These are phyloP conservation scores for Tringa solitaria DNA, from an alignment of 2,113 vertebrate species.

Conservation along the genomic window DNA sequence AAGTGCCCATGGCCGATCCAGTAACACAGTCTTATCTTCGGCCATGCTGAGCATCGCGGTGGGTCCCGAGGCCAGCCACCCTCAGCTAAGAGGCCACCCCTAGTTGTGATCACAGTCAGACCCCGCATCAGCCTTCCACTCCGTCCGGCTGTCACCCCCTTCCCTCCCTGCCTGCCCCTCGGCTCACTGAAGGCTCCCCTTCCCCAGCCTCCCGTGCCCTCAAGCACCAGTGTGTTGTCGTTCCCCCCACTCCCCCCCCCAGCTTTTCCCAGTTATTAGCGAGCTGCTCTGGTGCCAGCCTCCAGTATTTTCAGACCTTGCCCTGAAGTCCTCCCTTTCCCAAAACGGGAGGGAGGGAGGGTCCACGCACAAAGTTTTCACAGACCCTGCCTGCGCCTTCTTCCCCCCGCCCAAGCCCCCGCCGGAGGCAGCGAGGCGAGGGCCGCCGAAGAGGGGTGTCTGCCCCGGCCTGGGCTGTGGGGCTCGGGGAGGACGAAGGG, in stretches of 20 bases:
- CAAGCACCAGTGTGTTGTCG: background rate
- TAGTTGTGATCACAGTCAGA: background rate
- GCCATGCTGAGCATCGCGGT: background rate
- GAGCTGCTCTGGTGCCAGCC: background rate
- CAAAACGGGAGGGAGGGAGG: background rate
- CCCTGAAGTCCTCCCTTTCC: background rate
- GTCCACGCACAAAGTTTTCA: background rate
- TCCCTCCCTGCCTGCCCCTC: too few species aligned
- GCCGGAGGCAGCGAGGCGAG: background rate
- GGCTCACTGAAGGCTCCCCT: background rate
- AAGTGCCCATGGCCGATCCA: background rate
- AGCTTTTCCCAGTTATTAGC: background rate
- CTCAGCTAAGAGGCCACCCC: too few species aligned
- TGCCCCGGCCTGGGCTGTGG: background rate
- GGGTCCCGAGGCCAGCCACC: background rate
- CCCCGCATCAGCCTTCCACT: background rate
- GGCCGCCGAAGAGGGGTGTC: background rate
- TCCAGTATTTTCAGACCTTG: background rate
- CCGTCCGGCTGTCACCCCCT: background rate
- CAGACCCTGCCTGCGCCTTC: background rate
- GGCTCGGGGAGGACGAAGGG: background rate
- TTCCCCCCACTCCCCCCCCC: background rate
- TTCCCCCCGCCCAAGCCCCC: background rate
- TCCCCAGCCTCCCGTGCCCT: background rate
- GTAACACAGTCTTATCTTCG: fast-evolving